Evolutionary conservation across 2,797 vertebrate species (phyloP).

Genomic region (Characodon lateralis): DNA sequence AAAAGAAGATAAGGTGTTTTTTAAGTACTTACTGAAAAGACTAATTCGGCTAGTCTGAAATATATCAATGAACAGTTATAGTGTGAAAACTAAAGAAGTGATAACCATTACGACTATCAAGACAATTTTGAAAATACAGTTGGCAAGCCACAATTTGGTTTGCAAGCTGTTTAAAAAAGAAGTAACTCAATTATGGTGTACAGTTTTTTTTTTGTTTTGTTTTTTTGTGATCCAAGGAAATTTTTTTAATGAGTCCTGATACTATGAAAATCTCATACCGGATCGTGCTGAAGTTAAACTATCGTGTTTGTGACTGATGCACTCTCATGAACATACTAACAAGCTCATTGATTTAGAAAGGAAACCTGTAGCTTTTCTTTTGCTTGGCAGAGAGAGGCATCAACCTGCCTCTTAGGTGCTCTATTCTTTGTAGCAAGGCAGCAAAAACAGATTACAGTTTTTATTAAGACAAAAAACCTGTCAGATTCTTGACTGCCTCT

Average conservation of each 20-base stretch:
- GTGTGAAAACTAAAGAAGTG: background rate
- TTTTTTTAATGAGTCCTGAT: background rate
- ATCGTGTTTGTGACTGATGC: background rate
- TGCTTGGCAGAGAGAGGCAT: conserved; percentile 42
- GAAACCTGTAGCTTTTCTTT: conserved; percentile 3
- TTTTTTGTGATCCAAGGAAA: background rate
- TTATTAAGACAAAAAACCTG: conserved; percentile 67
- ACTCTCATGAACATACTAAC: conserved; percentile 7
- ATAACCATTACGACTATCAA: background rate
- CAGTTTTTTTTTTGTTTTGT: background rate
- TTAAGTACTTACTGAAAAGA: background rate
- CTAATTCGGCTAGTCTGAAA: background rate
- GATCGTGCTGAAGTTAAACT: background rate
- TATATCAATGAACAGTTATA: background rate
- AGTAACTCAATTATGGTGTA: background rate
- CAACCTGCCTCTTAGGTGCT: conserved; percentile 27
- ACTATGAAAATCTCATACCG: background rate
- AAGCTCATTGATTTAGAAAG: conserved; percentile 18
- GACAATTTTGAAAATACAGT: background rate
- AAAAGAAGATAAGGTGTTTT: background rate
- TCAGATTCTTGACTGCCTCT: conserved; percentile 64
- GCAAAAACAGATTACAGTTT: conserved; percentile 68
- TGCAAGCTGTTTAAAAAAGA: background rate
- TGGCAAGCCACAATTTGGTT: background rate
- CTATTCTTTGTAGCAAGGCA: conserved; percentile 42